Conservation (phyloP, 2,113 vertebrate genomes). For the Falco punctatus region DNA sequence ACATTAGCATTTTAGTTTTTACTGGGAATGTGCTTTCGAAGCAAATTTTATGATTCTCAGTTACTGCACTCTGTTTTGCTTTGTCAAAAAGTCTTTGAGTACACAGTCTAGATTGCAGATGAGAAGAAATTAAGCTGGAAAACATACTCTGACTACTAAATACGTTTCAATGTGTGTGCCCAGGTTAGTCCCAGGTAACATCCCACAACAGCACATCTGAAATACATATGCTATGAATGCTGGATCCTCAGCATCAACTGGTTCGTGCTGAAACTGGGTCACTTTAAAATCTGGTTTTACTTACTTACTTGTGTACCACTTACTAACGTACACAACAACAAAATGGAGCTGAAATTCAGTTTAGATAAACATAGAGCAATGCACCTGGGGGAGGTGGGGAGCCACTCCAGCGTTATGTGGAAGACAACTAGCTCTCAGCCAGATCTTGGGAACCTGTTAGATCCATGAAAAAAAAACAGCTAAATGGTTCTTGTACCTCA, state of each 20-base stretch:
- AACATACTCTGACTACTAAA: not conserved
- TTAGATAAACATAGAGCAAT: not conserved
- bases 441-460: not conserved
- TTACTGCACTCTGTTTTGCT: not conserved
- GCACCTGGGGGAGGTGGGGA: not conserved
- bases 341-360: not conserved
- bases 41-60: not conserved
- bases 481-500: not conserved
- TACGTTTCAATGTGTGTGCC: not conserved
- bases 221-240: not conserved
- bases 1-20: not conserved
- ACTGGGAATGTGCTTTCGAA: not conserved
- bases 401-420: not conserved
- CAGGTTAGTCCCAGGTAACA: not conserved
- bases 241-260: not conserved
- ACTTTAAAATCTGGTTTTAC: not conserved
- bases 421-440: not conserved
- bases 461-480: not conserved
- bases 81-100: not conserved
- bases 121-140: not conserved
- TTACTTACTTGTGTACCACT: not conserved
- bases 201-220: not conserved
- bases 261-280: not conserved
- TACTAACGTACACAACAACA: not conserved
- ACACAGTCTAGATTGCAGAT: not conserved